Conservation (phyloP, 2,888 invertebrate genomes). For the Coleophora deauratella region DNA sequence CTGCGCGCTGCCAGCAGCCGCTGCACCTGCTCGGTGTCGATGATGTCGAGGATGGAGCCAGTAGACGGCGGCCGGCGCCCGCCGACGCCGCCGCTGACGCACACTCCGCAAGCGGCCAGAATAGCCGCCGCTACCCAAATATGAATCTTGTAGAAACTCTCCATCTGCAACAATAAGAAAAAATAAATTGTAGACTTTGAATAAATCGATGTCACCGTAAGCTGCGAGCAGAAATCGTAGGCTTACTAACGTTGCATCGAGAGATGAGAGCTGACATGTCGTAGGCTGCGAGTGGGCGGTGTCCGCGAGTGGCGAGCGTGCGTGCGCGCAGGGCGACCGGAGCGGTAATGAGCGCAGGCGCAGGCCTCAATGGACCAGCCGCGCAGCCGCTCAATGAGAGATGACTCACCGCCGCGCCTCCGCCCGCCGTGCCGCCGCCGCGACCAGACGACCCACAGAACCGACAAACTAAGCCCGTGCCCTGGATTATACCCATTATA, state of each 20-base stretch:
- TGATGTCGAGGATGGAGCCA: constrained; percentile 76
- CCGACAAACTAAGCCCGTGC: constrained; percentile 44
- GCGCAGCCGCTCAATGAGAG: constrained; percentile 40
- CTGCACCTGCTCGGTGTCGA: constrained; percentile 76
- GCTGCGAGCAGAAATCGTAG: constrained; percentile 57
- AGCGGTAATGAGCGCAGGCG: constrained; percentile 68
- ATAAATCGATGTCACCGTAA: constrained; percentile 15
- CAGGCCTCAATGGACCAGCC: constrained; percentile 42
- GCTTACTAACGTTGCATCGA: constrained; percentile 61
- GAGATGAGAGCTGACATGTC: constrained; percentile 54
- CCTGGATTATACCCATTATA: constrained; percentile 30
- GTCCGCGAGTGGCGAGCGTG: constrained; percentile 62
- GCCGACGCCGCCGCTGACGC: constrained; percentile 51
- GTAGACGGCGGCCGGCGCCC: constrained; percentile 51
- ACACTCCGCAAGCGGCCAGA: constrained; percentile 48
- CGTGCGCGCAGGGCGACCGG: constrained; percentile 70
- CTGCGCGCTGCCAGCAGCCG: constrained; percentile 67
- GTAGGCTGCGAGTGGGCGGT: constrained; percentile 59
- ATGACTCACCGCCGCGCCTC: constrained; percentile 69
- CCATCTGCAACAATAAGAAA: constrained; percentile 54
- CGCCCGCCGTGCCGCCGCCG: constrained; percentile 59
- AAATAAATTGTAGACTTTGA: no score
- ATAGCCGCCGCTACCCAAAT: constrained; percentile 58
- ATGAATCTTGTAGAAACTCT: constrained; percentile 52
- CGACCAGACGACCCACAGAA: constrained; percentile 39